Evolutionary conservation across 37 sponge, comb jelly and placozoan species (phyloP).

Genomic region (Halichondria panicea): DNA sequence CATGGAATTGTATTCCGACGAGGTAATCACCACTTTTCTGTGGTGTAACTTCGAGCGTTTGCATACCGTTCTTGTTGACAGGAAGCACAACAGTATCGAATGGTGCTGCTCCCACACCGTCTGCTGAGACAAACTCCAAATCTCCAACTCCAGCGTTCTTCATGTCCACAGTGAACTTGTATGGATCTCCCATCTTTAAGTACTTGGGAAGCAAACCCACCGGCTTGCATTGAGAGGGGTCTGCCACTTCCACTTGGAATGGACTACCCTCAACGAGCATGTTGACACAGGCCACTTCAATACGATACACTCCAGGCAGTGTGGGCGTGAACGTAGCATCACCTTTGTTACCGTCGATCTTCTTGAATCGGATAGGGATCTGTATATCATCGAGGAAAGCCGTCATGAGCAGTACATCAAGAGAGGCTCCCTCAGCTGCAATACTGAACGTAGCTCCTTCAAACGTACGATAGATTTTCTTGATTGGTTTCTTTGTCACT

Average conservation of each 20-base stretch:
- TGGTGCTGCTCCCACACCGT: slow-evolving; percentile 1
- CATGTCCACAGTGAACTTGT: slow-evolving; percentile 43
- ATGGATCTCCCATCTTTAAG: slow-evolving; percentile 35
- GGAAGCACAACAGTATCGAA: slow-evolving; percentile 1
- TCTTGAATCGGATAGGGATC: slow-evolving; percentile 42
- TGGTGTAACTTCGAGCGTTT: slow-evolving; percentile 41
- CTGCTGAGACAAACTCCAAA: slow-evolving; percentile 21
- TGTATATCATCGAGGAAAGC: slow-evolving; percentile 52
- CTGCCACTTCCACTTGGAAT: slow-evolving; percentile 51
- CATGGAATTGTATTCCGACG: slow-evolving; percentile 38
- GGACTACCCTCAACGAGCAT: slow-evolving; percentile 60
- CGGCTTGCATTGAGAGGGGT: slow-evolving; percentile 48
- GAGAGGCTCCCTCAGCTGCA: slow-evolving; percentile 16
- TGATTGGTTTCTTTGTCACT: slow-evolving; percentile 20
- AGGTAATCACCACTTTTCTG: slow-evolving; percentile 32
- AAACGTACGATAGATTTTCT: slow-evolving; percentile 37
- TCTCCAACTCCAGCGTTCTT: slow-evolving; percentile 65
- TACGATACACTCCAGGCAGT: slow-evolving; percentile 54
- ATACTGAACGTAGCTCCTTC: slow-evolving; percentile 46
- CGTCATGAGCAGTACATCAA: slow-evolving; percentile 48
- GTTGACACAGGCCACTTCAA: slow-evolving; percentile 68
- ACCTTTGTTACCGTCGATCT: slow-evolving; percentile 42
- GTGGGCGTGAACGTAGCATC: slow-evolving; percentile 61
- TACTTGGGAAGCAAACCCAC: slow-evolving; percentile 36
- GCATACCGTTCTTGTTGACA: slow-evolving; percentile 2